These are phyloP conservation scores for Miniopterus natalensis DNA, from an alignment of 2,113 vertebrate species.

Conservation along the genomic window DNA sequence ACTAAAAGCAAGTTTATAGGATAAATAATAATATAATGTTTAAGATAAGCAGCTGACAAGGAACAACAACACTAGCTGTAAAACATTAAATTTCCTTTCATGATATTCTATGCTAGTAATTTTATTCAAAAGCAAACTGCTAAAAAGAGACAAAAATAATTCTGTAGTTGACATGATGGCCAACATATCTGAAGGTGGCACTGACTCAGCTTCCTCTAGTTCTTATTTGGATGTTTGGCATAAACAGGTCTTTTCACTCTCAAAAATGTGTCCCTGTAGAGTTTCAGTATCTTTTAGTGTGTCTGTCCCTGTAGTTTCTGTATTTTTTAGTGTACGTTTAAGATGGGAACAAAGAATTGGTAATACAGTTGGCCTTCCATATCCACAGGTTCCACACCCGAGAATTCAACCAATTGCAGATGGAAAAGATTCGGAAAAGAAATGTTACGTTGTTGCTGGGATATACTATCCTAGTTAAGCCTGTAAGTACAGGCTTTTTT, in stretches of 20 bases:
- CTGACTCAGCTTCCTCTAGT: slow-evolving; percentile 52
- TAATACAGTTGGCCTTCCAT: background rate
- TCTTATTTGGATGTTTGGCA: slow-evolving; percentile 41
- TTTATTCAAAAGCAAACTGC: slow-evolving; percentile 66
- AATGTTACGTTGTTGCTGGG: background rate
- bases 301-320: background rate
- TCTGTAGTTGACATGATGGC: background rate
- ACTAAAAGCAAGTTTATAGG: background rate
- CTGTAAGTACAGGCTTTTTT: background rate
- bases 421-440: background rate
- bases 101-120: slow-evolving; percentile 28
- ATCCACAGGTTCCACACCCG: background rate
- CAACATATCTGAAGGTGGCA: background rate
- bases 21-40: background rate
- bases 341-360: background rate
- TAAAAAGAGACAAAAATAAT: slow-evolving; percentile 59
- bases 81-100: background rate
- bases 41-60: background rate
- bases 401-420: background rate
- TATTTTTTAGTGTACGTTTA: background rate
- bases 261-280: background rate
- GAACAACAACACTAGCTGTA: background rate
- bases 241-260: slow-evolving; percentile 10
- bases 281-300: background rate
- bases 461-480: background rate